Evolutionary conservation across 2,113 vertebrate genomes (phyloP), one percentile per base, ranked within the genome.

Genomic region (Butorides virescens): DNA sequence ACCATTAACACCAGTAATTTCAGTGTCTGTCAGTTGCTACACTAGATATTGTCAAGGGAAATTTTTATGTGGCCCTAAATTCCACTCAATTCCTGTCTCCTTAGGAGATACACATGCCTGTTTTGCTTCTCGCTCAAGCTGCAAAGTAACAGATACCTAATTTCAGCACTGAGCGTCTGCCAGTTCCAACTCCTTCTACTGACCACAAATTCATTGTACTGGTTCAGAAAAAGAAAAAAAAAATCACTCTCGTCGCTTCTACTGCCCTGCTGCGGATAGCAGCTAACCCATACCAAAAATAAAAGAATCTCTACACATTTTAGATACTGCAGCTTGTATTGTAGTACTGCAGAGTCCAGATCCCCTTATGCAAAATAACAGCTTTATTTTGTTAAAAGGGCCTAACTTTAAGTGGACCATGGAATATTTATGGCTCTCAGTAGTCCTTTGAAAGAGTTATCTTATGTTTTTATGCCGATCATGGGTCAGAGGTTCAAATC

Each of bases 401-500:
- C 94, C 93, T 82, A 97, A 95, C 95, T 97, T 94, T 55, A 93
- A 97, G 96, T 87, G 92, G 96, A 97, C 97, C 96, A 86, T 95
- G 97, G 97, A 98, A 97, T 98, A 98, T 97, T 98, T 97, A 98
- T 97, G 96, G 96, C 94, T 96, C 96, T 95, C 55, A 95, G 95
- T 89, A 98, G 95, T 95, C 91, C 97, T 98, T 96, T 98, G 98
- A 98, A 98, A 96, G 96, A 97, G 97, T 97, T 97, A 97, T 98
- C 97, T 97, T 98, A 97, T 89, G 97, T 97, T 98, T 98, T 96
- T 97, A 97, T 97, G 97, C 91, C 95, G 89, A 97, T 96, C 46
- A 66, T 95, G 95, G 98, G 97, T 98, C 98, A 98, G 97, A 97
- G 98, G 96, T 98, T 98, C 97, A 98, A 97, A 97, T 98, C 97